Conservation (phyloP, 2,113 vertebrate genomes). For the Hymenochirus boettgeri region DNA sequence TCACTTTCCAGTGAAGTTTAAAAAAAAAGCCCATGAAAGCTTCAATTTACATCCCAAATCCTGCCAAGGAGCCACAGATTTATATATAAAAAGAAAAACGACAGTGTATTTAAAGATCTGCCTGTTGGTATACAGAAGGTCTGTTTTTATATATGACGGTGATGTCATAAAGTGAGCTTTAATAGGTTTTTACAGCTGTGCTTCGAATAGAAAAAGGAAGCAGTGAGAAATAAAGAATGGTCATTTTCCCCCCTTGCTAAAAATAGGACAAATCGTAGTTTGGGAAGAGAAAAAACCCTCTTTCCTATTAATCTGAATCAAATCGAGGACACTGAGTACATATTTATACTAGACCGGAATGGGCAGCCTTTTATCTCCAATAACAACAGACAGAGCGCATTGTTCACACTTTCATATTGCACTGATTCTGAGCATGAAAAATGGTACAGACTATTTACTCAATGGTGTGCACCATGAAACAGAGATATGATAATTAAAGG, state of each 20-base stretch:
- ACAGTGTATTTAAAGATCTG: not conserved
- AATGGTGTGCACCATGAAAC: too few relatives aligned
- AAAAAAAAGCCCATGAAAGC: not conserved
- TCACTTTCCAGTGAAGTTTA: not conserved
- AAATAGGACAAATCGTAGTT: not conserved
- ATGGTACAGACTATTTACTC: too few relatives aligned
- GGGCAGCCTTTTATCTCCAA: too few relatives aligned
- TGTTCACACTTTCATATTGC: too few relatives aligned
- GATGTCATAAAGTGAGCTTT: slow-evolving; percentile 12
- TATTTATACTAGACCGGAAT: too few relatives aligned
- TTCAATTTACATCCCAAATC: not conserved
- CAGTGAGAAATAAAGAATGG: not conserved
- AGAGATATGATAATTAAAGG: too few relatives aligned
- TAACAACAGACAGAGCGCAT: too few relatives aligned
- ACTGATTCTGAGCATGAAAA: too few relatives aligned
- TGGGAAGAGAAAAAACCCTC: not conserved
- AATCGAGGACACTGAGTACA: not conserved
- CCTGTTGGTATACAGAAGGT: not conserved
- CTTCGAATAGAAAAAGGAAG: slow-evolving; percentile 18
- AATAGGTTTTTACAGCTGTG: slow-evolving; percentile 23
- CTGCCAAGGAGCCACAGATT: not conserved
- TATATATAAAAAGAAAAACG: not conserved
- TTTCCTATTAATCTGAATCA: not conserved
- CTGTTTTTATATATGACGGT: slow-evolving; percentile 14
- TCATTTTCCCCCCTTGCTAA: not conserved